Conservation (phyloP, 1,140 invertebrate species). For the Phortica variegata region DNA sequence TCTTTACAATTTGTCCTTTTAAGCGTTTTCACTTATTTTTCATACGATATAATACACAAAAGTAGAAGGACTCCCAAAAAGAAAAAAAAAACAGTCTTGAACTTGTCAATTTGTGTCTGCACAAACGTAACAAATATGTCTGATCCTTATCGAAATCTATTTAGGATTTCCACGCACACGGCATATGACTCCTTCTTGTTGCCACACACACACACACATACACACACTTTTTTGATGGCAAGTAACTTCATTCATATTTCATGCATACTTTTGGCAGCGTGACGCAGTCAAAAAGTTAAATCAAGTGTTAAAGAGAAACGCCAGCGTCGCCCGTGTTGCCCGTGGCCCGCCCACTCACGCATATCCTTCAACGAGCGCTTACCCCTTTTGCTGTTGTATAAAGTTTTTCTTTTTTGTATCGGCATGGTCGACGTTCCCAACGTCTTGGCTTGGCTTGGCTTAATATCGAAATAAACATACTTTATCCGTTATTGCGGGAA, state of each 20-base stretch:
- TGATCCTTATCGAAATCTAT: constrained; percentile 48
- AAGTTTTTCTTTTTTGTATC: too few species aligned
- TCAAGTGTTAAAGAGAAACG: constrained; percentile 53
- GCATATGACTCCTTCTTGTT: constrained; percentile 52
- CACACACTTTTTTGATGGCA: not conserved
- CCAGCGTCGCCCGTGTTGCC: too few species aligned
- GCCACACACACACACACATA: constrained; percentile 17
- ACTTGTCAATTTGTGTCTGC: too few species aligned
- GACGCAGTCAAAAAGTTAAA: constrained; percentile 32
- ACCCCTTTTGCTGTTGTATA: too few species aligned
- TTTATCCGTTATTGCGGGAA: constrained; percentile 52
- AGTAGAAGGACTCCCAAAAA: too few species aligned
- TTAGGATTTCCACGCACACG: too few species aligned
- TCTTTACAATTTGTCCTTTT: too few species aligned
- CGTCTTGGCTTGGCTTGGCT: constrained; percentile 48
- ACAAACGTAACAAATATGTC: not conserved
- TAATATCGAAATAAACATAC: constrained; percentile 54
- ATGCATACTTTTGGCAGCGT: not conserved
- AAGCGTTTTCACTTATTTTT: too few species aligned
- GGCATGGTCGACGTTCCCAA: too few species aligned
- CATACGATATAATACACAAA: too few species aligned
- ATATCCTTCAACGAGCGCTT: too few species aligned
- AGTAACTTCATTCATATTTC: not conserved
- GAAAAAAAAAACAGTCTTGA: too few species aligned
- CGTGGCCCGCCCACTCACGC: constrained; percentile 13